Evolutionary conservation across 2,113 vertebrate species (phyloP).

Genomic region (Micromys minutus): DNA sequence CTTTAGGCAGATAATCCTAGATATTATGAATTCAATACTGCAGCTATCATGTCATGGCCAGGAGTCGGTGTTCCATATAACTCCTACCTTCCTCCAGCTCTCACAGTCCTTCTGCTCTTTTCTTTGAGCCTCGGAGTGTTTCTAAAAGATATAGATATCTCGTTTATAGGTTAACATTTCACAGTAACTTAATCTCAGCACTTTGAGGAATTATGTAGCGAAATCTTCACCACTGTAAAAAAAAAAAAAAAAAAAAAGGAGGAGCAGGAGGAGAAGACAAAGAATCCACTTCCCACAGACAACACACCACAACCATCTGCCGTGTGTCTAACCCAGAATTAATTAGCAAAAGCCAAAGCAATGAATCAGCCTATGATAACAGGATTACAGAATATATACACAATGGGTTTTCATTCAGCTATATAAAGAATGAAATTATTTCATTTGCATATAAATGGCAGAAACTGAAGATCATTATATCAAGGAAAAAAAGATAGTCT

Average conservation of each 20-base stretch:
- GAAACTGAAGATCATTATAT: not conserved
- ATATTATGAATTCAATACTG: not conserved
- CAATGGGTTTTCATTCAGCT: not conserved
- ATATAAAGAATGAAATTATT: not conserved
- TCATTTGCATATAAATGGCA: slow-evolving; percentile 2
- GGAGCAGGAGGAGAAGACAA: no score
- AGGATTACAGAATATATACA: not conserved
- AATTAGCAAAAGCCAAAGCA: not conserved
- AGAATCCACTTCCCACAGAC: no score
- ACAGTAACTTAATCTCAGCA: not conserved
- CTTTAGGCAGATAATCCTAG: not conserved
- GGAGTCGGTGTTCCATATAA: not conserved
- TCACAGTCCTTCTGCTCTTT: not conserved
- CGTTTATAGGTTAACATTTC: not conserved
- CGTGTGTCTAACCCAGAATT: not conserved
- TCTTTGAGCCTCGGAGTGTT: not conserved
- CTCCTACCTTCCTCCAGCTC: not conserved
- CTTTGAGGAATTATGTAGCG: not conserved
- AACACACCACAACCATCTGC: not conserved
- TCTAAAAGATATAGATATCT: not conserved
- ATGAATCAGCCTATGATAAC: not conserved
- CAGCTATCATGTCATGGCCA: not conserved
- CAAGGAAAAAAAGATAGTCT: not conserved
- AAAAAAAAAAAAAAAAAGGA: not conserved
- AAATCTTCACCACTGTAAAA: not conserved